A percentile compares a stretch with the other conserved stretches of the same genome.
These are phyloP conservation scores for Daboia siamensis DNA, from an alignment of 2,113 vertebrate genomes.

Conservation along the genomic window DNA sequence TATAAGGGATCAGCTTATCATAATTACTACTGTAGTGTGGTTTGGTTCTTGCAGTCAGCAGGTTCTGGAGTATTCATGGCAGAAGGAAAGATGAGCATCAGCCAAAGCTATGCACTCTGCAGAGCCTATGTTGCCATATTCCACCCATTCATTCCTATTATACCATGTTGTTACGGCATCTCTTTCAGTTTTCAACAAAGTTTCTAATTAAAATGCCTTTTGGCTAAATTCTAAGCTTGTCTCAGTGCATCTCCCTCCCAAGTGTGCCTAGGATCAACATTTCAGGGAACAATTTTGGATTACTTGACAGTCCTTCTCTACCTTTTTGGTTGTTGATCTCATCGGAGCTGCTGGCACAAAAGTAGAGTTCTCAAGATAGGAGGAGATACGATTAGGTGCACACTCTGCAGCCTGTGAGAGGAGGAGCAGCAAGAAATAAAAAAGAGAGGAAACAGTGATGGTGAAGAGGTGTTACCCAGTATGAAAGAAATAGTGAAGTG, in stretches of 20 bases:
- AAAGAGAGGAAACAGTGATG: constrained; percentile 18
- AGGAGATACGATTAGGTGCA: constrained; percentile 84
- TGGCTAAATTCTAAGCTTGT: not conserved
- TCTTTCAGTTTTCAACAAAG: not conserved
- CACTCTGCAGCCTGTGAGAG: constrained; percentile 77
- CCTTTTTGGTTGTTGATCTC: constrained; percentile 84
- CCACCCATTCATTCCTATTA: no score
- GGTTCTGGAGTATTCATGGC: not conserved
- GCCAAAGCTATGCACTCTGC: not conserved
- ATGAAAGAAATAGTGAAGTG: not conserved
- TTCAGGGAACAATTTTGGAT: not conserved
- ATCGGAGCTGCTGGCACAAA: constrained; percentile 67
- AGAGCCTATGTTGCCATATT: not conserved
- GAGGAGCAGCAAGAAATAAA: constrained; percentile 10
- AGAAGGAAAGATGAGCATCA: not conserved
- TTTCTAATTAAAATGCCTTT: not conserved
- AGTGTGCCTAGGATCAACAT: not conserved
- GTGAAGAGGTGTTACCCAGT: constrained; percentile 24
- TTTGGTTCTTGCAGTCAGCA: not conserved
- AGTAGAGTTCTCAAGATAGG: constrained; percentile 81
- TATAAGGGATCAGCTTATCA: not conserved
- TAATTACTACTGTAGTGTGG: not conserved
- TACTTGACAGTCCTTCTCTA: constrained; percentile 63
- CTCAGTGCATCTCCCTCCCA: not conserved
- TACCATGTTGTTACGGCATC: not conserved